phyloP scores from a whole-genome alignment of 1,140 invertebrate genomes.

The Drosophila kepulauana region DNA sequence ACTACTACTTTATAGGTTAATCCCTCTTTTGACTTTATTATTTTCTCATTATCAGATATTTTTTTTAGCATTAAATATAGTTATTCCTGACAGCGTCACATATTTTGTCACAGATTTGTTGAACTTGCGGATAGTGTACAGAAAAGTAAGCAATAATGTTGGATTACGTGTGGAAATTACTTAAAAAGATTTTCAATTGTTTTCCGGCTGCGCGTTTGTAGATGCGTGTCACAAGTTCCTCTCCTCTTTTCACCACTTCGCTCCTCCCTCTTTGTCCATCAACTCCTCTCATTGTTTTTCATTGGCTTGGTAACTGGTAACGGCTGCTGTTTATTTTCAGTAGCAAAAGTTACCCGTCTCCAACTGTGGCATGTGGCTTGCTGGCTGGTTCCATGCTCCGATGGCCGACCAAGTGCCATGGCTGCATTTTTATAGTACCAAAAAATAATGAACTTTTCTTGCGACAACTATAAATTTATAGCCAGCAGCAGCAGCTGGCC shows the following conservation, averaged over 20 bases:
- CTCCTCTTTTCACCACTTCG: background rate
- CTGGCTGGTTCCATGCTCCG: conserved; percentile 27
- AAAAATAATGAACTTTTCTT: conserved; percentile 83
- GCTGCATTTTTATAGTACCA: conserved; percentile 23
- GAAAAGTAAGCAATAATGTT: conserved; percentile 74
- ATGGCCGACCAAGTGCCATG: conserved; percentile 28
- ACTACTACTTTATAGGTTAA: no score
- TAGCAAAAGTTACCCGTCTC: conserved; percentile 57
- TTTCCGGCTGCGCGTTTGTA: conserved; percentile 28
- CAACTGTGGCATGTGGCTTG: conserved; percentile 19
- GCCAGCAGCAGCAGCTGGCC: conserved; percentile 40
- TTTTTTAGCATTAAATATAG: background rate
- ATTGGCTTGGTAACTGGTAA: conserved; percentile 41
- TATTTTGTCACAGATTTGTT: background rate
- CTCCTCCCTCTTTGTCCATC: no score
- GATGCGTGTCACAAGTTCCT: conserved; percentile 13
- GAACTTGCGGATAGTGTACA: conserved; percentile 11
- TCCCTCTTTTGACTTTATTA: background rate
- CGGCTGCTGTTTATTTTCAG: conserved; percentile 79
- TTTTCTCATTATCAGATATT: background rate
- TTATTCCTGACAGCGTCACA: background rate
- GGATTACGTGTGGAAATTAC: conserved; percentile 84
- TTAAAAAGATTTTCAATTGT: conserved; percentile 84
- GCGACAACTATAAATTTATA: conserved; percentile 80
- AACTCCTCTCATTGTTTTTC: conserved; percentile 40